Conservation (phyloP, 1,140 invertebrate species). For the Lordiphosa collinella region DNA sequence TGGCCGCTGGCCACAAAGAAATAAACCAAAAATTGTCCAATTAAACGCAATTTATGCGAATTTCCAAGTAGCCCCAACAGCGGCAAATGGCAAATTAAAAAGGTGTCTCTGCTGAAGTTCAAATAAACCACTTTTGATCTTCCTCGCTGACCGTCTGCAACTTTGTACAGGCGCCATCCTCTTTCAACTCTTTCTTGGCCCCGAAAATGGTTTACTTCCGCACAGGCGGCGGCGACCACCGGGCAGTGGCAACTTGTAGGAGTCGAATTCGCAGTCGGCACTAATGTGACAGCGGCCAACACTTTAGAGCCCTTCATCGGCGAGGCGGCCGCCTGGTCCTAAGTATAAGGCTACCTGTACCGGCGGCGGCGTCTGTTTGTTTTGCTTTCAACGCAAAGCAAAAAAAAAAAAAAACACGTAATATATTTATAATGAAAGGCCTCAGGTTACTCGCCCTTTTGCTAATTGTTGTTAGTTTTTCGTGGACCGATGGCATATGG, state of each 20-base stretch:
- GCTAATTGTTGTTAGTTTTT: constrained; percentile 70
- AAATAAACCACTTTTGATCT: constrained; percentile 62
- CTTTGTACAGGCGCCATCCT: constrained; percentile 56
- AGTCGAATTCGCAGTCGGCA: constrained; percentile 23
- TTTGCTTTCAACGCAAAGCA: constrained; percentile 45
- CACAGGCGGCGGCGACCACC: constrained; percentile 42
- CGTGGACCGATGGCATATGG: constrained; percentile 48
- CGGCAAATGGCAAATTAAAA: constrained; percentile 69
- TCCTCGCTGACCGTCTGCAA: constrained; percentile 43
- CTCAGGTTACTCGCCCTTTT: constrained; percentile 19
- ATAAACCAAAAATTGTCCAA: constrained; percentile 72
- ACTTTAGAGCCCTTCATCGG: constrained; percentile 49
- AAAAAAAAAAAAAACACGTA: constrained; percentile 52
- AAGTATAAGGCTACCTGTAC: constrained; percentile 39
- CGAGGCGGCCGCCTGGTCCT: neutral
- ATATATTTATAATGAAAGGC: constrained; percentile 72
- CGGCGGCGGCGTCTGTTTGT: constrained; percentile 64
- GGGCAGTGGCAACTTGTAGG: constrained; percentile 45
- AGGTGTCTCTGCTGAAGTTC: constrained; percentile 68
- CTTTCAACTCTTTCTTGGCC: constrained; percentile 45
- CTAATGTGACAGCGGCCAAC: constrained; percentile 71
- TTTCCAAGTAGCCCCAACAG: constrained; percentile 60
- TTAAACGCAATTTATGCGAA: constrained; percentile 74
- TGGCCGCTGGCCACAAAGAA: constrained; percentile 63
- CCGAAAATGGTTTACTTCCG: constrained; percentile 72